Evolutionary conservation across 2,888 invertebrate genomes (phyloP).

Genomic region (Drosophila mercatorum): DNA sequence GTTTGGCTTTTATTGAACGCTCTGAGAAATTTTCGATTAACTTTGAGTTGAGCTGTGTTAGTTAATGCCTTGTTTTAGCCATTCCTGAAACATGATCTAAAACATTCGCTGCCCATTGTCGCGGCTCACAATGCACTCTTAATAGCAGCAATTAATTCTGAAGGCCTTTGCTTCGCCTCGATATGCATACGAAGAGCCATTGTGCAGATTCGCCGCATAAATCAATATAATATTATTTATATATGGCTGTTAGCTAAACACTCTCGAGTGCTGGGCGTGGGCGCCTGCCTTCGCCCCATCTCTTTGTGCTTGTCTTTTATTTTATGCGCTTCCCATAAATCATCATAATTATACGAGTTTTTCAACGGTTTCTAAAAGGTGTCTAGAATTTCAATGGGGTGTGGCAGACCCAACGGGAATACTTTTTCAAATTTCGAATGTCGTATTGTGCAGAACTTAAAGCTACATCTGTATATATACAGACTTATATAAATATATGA

Average conservation of each 20-base stretch:
- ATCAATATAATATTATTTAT: constrained; percentile 67
- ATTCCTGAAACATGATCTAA: constrained; percentile 62
- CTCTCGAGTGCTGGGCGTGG: constrained; percentile 59
- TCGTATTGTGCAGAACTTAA: constrained; percentile 7
- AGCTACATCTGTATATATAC: background rate
- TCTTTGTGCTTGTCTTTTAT: constrained; percentile 37
- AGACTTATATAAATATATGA: background rate
- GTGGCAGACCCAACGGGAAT: constrained; percentile 36
- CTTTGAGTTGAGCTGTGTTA: constrained; percentile 2
- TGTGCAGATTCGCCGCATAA: constrained; percentile 70
- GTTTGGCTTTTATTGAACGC: constrained; percentile 41
- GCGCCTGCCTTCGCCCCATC: constrained; percentile 28
- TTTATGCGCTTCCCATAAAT: constrained; percentile 60
- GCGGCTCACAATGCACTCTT: constrained; percentile 65
- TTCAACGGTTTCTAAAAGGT: constrained; percentile 52
- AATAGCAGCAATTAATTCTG: constrained; percentile 75
- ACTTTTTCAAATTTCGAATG: background rate
- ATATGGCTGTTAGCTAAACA: constrained; percentile 69
- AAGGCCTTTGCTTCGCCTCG: constrained; percentile 42
- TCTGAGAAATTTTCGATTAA: constrained; percentile 43
- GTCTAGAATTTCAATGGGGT: constrained; percentile 61
- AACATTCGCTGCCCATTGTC: constrained; percentile 48
- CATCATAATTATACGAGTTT: constrained; percentile 63
- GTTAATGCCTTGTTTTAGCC: constrained; percentile 19
- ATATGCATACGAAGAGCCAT: constrained; percentile 41